phyloP scores from a whole-genome alignment of 2,888 invertebrate species.

The Drosophila trichaetosa region DNA sequence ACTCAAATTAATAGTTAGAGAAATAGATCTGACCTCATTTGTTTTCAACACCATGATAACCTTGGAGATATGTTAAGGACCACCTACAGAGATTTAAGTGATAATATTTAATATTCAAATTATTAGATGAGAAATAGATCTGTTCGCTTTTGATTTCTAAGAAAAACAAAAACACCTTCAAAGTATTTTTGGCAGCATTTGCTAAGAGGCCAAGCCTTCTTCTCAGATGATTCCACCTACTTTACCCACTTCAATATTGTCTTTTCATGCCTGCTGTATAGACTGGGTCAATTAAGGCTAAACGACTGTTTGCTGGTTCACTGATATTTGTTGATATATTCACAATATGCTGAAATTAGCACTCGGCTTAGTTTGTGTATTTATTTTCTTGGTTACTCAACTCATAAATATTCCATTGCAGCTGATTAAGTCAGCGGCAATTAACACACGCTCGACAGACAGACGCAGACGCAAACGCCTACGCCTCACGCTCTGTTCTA shows the following conservation, averaged over 20 bases:
- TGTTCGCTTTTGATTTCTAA: background rate
- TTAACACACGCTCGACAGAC: constrained; percentile 56
- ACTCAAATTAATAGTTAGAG: background rate
- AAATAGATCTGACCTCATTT: background rate
- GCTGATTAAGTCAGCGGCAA: constrained; percentile 57
- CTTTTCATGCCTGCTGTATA: background rate
- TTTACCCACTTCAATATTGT: background rate
- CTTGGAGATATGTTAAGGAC: background rate
- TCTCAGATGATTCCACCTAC: background rate
- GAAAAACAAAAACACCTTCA: background rate
- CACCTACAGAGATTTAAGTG: background rate
- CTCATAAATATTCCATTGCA: constrained; percentile 71
- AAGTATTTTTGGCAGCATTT: background rate
- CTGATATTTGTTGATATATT: constrained; percentile 19
- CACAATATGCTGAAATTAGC: constrained; percentile 23
- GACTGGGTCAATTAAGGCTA: constrained; percentile 25
- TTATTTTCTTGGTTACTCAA: constrained; percentile 18
- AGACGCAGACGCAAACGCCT: constrained; percentile 44
- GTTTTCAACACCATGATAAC: background rate
- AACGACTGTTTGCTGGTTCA: constrained; percentile 17
- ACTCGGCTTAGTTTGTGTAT: constrained; percentile 10
- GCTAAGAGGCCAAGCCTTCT: background rate
- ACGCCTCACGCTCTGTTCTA: constrained; percentile 43
- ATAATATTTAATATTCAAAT: background rate
- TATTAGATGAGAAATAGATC: background rate